These are phyloP conservation scores for Aleiodes sp. DNA, from an alignment of 1,140 invertebrate genomes.

Conservation along the genomic window DNA sequence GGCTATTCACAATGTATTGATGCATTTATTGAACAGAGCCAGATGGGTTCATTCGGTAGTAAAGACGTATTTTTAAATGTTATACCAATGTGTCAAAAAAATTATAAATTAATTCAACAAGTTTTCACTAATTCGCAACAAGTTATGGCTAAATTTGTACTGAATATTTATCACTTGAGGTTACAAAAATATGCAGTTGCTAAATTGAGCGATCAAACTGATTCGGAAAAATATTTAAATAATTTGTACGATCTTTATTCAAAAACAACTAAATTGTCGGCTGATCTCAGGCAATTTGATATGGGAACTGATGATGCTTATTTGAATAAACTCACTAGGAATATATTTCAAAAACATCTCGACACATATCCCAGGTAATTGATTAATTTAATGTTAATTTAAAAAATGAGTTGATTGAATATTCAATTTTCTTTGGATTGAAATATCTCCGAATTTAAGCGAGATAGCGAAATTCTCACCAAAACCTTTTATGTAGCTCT, in stretches of 20 bases:
- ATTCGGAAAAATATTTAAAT: slow-evolving; percentile 87
- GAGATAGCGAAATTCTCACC: too few relatives aligned
- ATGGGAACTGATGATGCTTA: slow-evolving; percentile 84
- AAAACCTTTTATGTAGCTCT: too few relatives aligned
- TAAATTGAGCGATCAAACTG: slow-evolving; percentile 80
- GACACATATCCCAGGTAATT: slow-evolving; percentile 81
- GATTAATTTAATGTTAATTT: slow-evolving; percentile 34
- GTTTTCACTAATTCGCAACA: slow-evolving; percentile 97
- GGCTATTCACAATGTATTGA: slow-evolving; percentile 96
- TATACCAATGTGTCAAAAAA: slow-evolving; percentile 88
- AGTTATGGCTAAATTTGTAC: slow-evolving; percentile 97
- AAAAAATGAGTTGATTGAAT: slow-evolving; percentile 19
- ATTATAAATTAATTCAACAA: slow-evolving; percentile 87
- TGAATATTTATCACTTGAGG: slow-evolving; percentile 95
- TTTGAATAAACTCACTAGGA: slow-evolving; percentile 81
- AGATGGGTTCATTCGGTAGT: slow-evolving; percentile 80
- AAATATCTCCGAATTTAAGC: too few relatives aligned
- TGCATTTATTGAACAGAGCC: slow-evolving; percentile 96
- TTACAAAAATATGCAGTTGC: slow-evolving; percentile 87
- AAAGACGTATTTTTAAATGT: slow-evolving; percentile 93
- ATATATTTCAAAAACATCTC: slow-evolving; percentile 85
- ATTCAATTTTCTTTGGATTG: not conserved
- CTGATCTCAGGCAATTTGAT: slow-evolving; percentile 77
- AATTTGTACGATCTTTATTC: slow-evolving; percentile 90
- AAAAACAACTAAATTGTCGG: slow-evolving; percentile 79